Percentiles rank a stretch among this genome's conserved stretches.
Conservation (phyloP, 2,113 vertebrate species). For the Natator depressus region DNA sequence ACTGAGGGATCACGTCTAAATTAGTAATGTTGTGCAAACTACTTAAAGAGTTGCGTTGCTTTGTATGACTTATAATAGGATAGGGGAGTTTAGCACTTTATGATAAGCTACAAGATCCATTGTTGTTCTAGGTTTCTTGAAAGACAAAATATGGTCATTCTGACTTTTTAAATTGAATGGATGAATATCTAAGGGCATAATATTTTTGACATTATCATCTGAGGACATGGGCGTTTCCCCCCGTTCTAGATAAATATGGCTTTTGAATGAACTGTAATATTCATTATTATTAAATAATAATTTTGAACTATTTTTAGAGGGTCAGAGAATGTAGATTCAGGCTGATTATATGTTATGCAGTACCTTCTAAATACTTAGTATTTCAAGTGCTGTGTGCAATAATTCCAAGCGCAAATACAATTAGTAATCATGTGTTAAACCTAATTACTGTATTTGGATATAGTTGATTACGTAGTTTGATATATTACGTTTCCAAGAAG, state of each 20-base stretch:
- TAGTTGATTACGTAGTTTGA: conserved; percentile 24
- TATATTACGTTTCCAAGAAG: conserved; percentile 24
- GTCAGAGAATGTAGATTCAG: conserved; percentile 14
- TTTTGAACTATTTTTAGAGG: conserved; percentile 35
- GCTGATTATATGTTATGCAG: not conserved
- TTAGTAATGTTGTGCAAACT: not conserved
- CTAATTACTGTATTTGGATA: conserved; percentile 37
- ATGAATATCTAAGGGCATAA: not conserved
- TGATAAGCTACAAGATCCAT: not conserved
- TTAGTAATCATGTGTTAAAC: conserved; percentile 51
- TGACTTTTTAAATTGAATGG: not conserved
- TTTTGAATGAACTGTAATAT: not conserved
- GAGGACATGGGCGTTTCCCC: not conserved
- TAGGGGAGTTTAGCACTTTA: not conserved
- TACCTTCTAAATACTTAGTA: conserved; percentile 9
- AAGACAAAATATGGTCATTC: not conserved
- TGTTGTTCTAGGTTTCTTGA: not conserved
- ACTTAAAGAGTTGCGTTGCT: not conserved
- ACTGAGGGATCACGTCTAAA: not conserved
- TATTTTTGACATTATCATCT: not conserved
- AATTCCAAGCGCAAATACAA: conserved; percentile 51
- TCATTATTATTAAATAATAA: not conserved
- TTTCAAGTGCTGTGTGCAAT: conserved; percentile 4
- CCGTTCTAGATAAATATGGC: not conserved
- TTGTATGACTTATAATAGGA: not conserved